A percentile compares a stretch with the other conserved stretches of the same genome.
phyloP scores from a whole-genome alignment of 2,797 vertebrate species.

The Notoglanidium macrostoma region DNA sequence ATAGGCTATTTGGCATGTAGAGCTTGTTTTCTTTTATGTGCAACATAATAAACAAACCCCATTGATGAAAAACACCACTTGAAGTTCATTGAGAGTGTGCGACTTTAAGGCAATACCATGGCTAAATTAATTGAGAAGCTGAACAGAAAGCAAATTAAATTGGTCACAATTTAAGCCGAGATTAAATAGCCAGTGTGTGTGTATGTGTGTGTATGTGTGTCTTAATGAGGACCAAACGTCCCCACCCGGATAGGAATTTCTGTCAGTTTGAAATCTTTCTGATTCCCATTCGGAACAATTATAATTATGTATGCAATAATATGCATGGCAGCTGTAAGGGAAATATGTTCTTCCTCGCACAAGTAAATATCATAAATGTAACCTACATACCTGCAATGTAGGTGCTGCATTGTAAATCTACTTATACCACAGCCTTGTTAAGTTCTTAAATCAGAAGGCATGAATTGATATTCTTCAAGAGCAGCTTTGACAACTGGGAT shows the following conservation, averaged over 20 bases:
- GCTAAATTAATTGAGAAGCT: background rate
- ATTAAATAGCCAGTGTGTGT: background rate
- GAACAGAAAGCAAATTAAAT: background rate
- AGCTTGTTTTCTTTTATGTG: background rate
- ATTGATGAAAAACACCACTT: background rate
- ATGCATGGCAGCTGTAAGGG: background rate
- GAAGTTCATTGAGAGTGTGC: background rate
- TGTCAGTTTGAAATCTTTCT: background rate
- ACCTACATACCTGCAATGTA: background rate
- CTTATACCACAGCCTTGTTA: background rate
- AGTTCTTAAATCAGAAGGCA: background rate
- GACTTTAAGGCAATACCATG: background rate
- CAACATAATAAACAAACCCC: background rate
- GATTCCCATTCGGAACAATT: background rate
- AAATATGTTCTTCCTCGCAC: background rate
- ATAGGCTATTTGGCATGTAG: background rate
- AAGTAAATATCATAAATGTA: background rate
- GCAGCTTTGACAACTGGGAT: background rate
- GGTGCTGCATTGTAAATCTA: background rate
- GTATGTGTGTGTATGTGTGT: background rate
- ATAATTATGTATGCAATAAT: background rate
- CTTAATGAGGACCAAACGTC: background rate
- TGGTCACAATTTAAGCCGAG: background rate
- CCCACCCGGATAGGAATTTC: background rate
- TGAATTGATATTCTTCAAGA: background rate